phyloP scores from a whole-genome alignment of 1,140 invertebrate species.

The Yoshiicerus persimilis region DNA sequence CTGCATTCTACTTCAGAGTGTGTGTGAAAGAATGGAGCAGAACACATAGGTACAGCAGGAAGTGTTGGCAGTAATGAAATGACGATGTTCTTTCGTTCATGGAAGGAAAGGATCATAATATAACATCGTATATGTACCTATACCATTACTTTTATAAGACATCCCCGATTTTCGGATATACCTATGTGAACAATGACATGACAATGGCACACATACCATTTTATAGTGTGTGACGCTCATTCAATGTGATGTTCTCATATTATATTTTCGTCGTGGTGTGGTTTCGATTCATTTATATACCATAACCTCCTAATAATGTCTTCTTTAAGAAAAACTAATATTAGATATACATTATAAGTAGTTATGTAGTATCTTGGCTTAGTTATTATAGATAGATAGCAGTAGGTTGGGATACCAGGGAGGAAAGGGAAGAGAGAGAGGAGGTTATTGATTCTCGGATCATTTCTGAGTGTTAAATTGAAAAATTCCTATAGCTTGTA shows the following conservation, averaged over 20 bases:
- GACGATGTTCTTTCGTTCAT: background rate
- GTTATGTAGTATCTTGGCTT: too few species aligned
- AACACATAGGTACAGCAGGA: background rate
- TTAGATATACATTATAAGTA: too few species aligned
- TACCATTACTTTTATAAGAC: background rate
- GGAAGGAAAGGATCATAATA: background rate
- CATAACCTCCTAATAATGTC: too few species aligned
- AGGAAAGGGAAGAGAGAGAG: background rate
- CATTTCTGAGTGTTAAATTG: background rate
- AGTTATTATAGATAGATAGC: background rate
- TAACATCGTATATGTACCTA: background rate
- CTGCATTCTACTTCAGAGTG: background rate
- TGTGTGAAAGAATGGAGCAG: background rate
- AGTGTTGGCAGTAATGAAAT: conserved; percentile 6
- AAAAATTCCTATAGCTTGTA: background rate
- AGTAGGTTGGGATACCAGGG: background rate
- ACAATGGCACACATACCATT: background rate
- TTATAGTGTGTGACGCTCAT: too few species aligned
- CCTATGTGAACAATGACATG: background rate
- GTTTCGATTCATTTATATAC: too few species aligned
- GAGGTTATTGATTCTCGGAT: conserved; percentile 3
- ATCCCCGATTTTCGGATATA: background rate
- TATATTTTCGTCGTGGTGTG: too few species aligned
- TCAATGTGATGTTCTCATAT: too few species aligned
- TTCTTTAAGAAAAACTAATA: too few species aligned